Base-by-base conservation (phyloP, 2,888 invertebrate genomes). In the Andrena camellia region DNA sequence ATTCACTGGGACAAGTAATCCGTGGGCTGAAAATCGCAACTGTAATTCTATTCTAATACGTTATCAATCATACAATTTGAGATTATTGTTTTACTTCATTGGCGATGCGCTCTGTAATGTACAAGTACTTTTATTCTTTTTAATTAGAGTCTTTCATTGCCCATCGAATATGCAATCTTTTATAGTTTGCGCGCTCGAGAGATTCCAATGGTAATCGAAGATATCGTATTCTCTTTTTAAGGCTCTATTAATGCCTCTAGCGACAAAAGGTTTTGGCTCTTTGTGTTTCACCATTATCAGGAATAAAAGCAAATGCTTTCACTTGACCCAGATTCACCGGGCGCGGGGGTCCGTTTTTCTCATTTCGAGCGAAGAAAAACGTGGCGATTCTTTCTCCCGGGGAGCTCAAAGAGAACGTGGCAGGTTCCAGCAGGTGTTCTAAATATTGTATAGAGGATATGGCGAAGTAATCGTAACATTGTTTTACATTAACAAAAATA, bases 251-350 rank as follows among this genome's bases (percentile, higher is more conserved):
- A 88, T 66, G 66, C 59, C 62, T 33, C 76, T 72, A 57, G 71
- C 64, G 73, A 83, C 80, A 85, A 86, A 78, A 64, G 74, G 29
- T 83, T 76, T 83, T 54, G 54, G 74, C 76, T 75, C 67, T 84
- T 80, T 78, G 69, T 80, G 67, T 71, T 71, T 66, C 71, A 70
- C 75, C 62, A 68, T 86, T 85, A 85, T 78, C 48, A 69, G 60
- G 74, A 77, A 83, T 87, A 85, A 86, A 88, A 85, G 80, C 73
- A 78, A 79, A 85, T 80, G 86, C 83, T 83, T 85, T 81, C 81
- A 75, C 83, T 75, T 85, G 88, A 85, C 87, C 88, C 76, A 81
- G 76, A 79, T 88, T 59, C 66, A 17, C 17, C 26, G 35, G 33
- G 71, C 33, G 79, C 31, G 66, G 60, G 60, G 35, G 52, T 60